Base-by-base conservation (phyloP, 2,113 vertebrate species). In the Thunnus thynnus region DNA sequence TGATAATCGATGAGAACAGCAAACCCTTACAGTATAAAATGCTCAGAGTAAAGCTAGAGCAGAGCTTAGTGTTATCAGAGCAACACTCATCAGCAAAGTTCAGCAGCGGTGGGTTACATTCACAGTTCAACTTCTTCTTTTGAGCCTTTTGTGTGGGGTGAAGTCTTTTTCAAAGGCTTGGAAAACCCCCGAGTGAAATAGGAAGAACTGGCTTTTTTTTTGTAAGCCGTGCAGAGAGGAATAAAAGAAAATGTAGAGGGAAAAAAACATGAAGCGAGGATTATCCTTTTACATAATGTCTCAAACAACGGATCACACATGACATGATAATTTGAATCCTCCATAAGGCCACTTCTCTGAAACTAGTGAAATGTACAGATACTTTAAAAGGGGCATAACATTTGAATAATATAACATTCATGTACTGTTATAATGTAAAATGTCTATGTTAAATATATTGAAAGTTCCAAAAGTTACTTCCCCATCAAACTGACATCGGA, bases 71-170 rank as follows among this genome's bases (percentile, higher is more conserved):
- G 47, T 54, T 61, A 17, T 76, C 51, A 17, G 32, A 75, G 70
- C 60, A 32, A 13, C 16, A 4, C 18, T 58, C 65, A 74, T 61
- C 64, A 51, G 55, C 3, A 46, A 27, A 72, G 71, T 75, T 84
- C 63, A 72, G 61, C 3, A 14, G 2, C 54, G 25, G n/a, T 1
- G 13, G 50, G 63, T 68, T 63, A n/a, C 71, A 32, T 63, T 72
- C 41, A 22, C 63, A 72, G 36, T 47, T 80, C 12, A 58, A 18
- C 58, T 55, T 64, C 51, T 16, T 70, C 51, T 16, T 70, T 32
- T n/a, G 9, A 71, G 22, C 20, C 0, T 62, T 60, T 25, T 25
- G 32, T 51, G 6, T 54, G 57, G 17, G 25, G 22, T 13, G 41
- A 22, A 1, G 47, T 10, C 18, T 48, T 44, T 16, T 25, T 27